Evolutionary conservation across 2,888 invertebrate species (phyloP).

Genomic region (Autographa gamma): DNA sequence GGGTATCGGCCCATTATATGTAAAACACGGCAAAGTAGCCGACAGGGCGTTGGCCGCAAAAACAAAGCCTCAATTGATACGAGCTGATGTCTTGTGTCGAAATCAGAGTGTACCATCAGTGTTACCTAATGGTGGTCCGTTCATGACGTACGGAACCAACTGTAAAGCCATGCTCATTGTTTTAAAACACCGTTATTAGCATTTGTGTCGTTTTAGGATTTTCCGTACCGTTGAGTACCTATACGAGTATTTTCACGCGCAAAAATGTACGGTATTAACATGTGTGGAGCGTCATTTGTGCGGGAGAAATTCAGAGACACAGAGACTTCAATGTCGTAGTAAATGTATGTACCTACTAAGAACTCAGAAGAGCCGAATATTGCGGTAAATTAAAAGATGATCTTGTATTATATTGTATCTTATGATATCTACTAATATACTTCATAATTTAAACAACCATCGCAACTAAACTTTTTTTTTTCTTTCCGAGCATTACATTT

Average conservation of each 20-base stretch:
- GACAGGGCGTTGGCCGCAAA: conserved; percentile 81
- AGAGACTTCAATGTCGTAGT: too few species aligned
- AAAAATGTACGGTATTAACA: not conserved
- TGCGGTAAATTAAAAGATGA: too few species aligned
- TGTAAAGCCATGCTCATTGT: conserved; percentile 20
- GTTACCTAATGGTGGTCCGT: conserved; percentile 70
- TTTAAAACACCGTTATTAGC: not conserved
- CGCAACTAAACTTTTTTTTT: too few species aligned
- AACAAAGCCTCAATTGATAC: conserved; percentile 86
- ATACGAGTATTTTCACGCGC: not conserved
- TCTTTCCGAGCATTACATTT: too few species aligned
- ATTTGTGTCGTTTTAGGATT: not conserved
- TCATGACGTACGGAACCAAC: conserved; percentile 55
- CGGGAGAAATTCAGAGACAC: too few species aligned
- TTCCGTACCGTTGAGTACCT: not conserved
- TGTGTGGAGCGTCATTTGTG: not conserved
- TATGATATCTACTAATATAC: too few species aligned
- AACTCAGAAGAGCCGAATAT: too few species aligned
- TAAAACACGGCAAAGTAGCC: conserved; percentile 71
- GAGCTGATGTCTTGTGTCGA: conserved; percentile 76
- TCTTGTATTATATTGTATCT: too few species aligned
- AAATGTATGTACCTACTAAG: too few species aligned
- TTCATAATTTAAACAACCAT: too few species aligned
- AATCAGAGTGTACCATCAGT: conserved; percentile 72
- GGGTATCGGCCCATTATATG: conserved; percentile 65